A percentile compares a stretch with the other conserved stretches of the same genome.
phyloP scores from a whole-genome alignment of 2,797 vertebrate species.

The Siniperca undulata region DNA sequence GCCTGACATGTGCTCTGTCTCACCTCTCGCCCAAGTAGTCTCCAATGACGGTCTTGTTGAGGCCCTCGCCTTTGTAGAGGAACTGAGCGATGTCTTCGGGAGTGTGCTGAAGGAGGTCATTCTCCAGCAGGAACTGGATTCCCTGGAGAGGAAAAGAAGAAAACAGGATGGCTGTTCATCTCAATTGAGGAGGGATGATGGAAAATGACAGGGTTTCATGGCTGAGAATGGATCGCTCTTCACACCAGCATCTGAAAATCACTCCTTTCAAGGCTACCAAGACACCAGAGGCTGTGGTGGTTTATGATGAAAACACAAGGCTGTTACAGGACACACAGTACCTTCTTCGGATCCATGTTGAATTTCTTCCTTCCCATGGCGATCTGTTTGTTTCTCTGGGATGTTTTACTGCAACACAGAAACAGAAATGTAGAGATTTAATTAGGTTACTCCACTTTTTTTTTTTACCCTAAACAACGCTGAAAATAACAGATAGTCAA shows the following conservation, averaged over 20 bases:
- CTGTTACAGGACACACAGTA: conserved; percentile 54
- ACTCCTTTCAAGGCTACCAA: conserved; percentile 16
- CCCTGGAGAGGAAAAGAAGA: conserved; percentile 83
- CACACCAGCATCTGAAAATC: not conserved
- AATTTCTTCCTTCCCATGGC: conserved; percentile 99
- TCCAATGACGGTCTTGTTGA: conserved; percentile 98
- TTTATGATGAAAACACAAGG: conserved; percentile 8
- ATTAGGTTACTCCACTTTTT: not conserved
- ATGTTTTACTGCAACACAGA: conserved; percentile 89
- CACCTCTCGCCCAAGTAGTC: conserved; percentile 98
- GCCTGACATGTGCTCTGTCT: conserved; percentile 57
- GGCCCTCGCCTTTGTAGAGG: conserved; percentile 97
- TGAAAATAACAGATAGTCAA: not conserved
- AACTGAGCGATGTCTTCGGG: conserved; percentile 97
- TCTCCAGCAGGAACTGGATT: conserved; percentile 96
- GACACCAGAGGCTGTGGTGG: not conserved
- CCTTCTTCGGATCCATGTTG: conserved; percentile 99
- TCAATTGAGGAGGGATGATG: conserved; percentile 19
- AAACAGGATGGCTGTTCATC: conserved; percentile 32
- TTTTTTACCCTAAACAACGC: not conserved
- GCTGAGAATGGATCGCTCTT: conserved; percentile 10
- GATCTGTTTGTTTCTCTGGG: conserved; percentile 97
- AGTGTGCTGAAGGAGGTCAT: conserved; percentile 95
- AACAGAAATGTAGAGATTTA: conserved; percentile 15
- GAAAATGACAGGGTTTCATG: conserved; percentile 38